These are phyloP conservation scores for Diaperis boleti DNA, from an alignment of 2,888 invertebrate species.

Conservation along the genomic window DNA sequence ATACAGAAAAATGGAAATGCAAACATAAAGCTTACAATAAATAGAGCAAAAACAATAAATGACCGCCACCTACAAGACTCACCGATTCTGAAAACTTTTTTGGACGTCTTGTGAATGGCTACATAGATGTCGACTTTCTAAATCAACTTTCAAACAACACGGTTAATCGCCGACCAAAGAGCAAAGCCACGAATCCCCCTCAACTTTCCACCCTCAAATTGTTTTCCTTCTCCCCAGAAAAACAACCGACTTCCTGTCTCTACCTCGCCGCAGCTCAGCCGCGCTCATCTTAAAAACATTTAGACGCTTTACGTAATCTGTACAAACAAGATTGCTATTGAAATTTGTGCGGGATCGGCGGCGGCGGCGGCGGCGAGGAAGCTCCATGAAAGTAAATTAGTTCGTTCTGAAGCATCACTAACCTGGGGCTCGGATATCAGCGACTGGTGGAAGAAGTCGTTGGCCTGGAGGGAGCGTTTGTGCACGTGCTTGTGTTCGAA, in stretches of 20 bases:
- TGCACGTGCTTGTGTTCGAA: slow-evolving; percentile 87
- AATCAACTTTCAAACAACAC: no score
- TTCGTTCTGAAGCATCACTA: slow-evolving; percentile 61
- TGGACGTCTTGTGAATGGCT: no score
- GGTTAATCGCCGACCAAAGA: no score
- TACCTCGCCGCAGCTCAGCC: neutral
- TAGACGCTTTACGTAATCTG: slow-evolving; percentile 43
- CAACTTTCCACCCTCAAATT: neutral
- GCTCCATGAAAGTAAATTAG: slow-evolving; percentile 41
- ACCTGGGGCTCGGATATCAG: slow-evolving; percentile 84
- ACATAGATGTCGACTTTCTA: no score
- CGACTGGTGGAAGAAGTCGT: slow-evolving; percentile 82
- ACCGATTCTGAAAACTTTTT: no score
- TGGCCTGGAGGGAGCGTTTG: slow-evolving; percentile 85
- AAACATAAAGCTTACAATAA: no score
- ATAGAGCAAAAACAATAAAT: no score
- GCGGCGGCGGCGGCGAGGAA: slow-evolving; percentile 9
- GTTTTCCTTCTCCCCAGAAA: no score
- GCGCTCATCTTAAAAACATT: slow-evolving; percentile 42
- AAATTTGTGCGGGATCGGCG: slow-evolving; percentile 29
- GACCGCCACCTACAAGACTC: no score
- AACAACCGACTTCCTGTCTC: neutral
- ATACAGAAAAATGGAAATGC: no score
- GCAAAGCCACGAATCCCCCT: neutral
- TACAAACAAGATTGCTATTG: slow-evolving; percentile 43